Percentiles rank a stretch among this genome's conserved stretches.
These are phyloP conservation scores for Forbesichthys papilliferus DNA, from an alignment of 2,113 vertebrate genomes.

Conservation along the genomic window DNA sequence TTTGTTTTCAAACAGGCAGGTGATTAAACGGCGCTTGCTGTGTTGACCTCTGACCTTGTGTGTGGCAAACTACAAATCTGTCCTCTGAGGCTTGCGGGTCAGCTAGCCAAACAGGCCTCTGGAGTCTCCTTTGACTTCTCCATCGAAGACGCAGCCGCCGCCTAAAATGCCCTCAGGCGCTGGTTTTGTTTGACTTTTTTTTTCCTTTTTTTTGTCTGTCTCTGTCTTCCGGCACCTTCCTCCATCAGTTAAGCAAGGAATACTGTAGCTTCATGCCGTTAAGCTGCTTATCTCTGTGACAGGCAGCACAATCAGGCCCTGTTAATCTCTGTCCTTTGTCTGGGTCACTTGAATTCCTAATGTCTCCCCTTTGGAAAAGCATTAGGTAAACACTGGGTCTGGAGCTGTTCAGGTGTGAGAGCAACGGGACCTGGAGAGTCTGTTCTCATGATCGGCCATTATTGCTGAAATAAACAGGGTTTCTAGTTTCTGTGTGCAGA, in stretches of 20 bases:
- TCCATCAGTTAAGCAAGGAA: constrained; percentile 58
- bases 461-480: constrained; percentile 37
- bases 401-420: constrained; percentile 53
- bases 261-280: constrained; percentile 66
- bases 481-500: constrained; percentile 1
- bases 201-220: neutral
- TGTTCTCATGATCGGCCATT: constrained; percentile 15
- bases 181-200: constrained; percentile 7
- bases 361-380: constrained; percentile 40
- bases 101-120: constrained; percentile 34
- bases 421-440: constrained; percentile 29
- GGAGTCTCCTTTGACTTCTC: constrained; percentile 43
- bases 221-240: constrained; percentile 28
- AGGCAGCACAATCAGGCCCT: constrained; percentile 55
- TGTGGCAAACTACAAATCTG: constrained; percentile 63
- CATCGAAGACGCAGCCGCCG: constrained; percentile 34
- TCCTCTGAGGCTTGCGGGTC: constrained; percentile 39
- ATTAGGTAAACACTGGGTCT: constrained; percentile 58
- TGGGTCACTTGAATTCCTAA: constrained; percentile 57
- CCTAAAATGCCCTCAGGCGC: constrained; percentile 41
- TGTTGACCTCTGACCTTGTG: constrained; percentile 40
- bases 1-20: constrained; percentile 57
- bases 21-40: constrained; percentile 53
- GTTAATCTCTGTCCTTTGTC: constrained; percentile 72
- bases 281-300: constrained; percentile 71